These are phyloP conservation scores for Eumerus sabulonum DNA, from an alignment of 2,888 invertebrate species.

Conservation along the genomic window DNA sequence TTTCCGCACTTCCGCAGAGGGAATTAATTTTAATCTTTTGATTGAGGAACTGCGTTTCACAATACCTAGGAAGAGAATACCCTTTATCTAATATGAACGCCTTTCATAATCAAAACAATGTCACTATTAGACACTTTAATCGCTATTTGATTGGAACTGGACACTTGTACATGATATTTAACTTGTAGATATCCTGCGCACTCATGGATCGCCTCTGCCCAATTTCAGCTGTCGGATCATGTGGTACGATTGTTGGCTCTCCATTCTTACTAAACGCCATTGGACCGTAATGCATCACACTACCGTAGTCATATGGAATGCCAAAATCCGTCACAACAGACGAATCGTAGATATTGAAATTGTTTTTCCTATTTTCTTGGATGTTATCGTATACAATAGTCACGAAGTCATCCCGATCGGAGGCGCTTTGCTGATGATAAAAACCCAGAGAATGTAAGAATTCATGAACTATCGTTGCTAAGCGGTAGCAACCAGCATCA, in stretches of 20 bases:
- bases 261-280: constrained; percentile 86
- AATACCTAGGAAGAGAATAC: too few relatives aligned
- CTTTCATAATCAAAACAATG: too few relatives aligned
- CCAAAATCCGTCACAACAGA: constrained; percentile 82
- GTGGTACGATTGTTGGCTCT: constrained; percentile 83
- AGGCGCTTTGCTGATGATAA: constrained; percentile 88
- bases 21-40: too few relatives aligned
- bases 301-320: constrained; percentile 86
- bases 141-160: constrained; percentile 70
- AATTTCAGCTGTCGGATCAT: constrained; percentile 72
- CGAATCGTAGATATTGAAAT: constrained; percentile 83
- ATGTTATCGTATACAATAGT: constrained; percentile 79
- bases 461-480: constrained; percentile 85
- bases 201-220: constrained; percentile 75
- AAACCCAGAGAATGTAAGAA: constrained; percentile 89
- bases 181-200: constrained; percentile 71
- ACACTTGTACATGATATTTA: constrained; percentile 76
- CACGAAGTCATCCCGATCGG: constrained; percentile 86
- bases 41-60: too few relatives aligned
- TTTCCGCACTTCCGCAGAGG: too few relatives aligned
- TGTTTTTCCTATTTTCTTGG: constrained; percentile 81
- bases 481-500: constrained; percentile 75
- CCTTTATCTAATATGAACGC: too few relatives aligned
- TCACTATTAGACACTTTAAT: too few relatives aligned
- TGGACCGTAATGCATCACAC: constrained; percentile 89